Evolutionary conservation across 1,140 invertebrate genomes (phyloP), one percentile per base, ranked within the genome.

Genomic region (Maniola jurtina): DNA sequence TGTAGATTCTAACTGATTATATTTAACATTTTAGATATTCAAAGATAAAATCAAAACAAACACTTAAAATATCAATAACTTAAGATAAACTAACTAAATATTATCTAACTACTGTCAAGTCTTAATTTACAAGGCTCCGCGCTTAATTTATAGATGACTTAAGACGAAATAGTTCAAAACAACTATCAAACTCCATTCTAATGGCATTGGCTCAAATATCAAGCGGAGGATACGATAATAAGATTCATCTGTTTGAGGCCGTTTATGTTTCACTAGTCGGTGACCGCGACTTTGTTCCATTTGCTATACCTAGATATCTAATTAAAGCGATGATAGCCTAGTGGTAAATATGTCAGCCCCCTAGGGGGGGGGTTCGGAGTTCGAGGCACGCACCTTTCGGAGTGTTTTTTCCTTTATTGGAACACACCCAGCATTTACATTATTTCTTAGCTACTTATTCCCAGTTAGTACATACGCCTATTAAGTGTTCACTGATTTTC

Each of bases 141-240:
- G 8, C 0, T 38, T 57, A 57, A 57, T 57, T 57, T 57, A 57
- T 57, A 40, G 55, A 57, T 40, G 55, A 55, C 52, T 55, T 34
- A 4, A 57, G 55, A 57, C 38, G 35, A 70, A 66, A 64, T 66
- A 64, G 64, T 62, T 66, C 59, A 50, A 47, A 25, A 63, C 38
- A 59, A 55, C 54, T 55, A 64, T 16, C 52, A 35, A 34, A 36
- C 16, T 57, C 69, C 72, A 16, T 69, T 74, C 72, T 74, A 74
- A 71, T 68, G 72, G 63, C 72, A 74, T 74, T 74, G 72, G 45
- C 40, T 67, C 34, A 67, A 67, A 67, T 67, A 67, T 61, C 65
- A 67, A 56, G 42, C 11, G 11, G 59, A 67, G 36, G 40, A 47
- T 57, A 57, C 54, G 6, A 40, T 62, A 50, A 25, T 61, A 33